phyloP scores from a whole-genome alignment of 2,113 vertebrate genomes.

The Orientallactaga bullata region DNA sequence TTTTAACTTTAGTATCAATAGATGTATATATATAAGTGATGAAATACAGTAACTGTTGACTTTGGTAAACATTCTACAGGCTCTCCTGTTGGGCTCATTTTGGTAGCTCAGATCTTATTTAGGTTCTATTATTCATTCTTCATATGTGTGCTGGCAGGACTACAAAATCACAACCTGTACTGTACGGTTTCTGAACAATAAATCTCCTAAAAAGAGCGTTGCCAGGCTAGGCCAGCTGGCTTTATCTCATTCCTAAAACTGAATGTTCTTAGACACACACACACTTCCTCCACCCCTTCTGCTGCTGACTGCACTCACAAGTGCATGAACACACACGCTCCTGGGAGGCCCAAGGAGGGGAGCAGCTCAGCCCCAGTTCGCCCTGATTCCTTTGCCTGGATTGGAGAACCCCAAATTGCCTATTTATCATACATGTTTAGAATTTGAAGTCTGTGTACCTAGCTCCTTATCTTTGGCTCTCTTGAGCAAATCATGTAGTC shows the following conservation, averaged over 20 bases:
- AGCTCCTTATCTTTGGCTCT: background rate
- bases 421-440: background rate
- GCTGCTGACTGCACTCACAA: background rate
- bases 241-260: constrained; percentile 69
- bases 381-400: background rate
- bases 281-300: constrained; percentile 57
- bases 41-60: background rate
- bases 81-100: background rate
- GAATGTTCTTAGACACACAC: constrained; percentile 66
- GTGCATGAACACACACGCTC: background rate
- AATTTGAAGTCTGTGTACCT: background rate
- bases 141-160: background rate
- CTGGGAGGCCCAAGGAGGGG: background rate
- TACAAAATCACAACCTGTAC: constrained; percentile 50
- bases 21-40: background rate
- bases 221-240: constrained; percentile 18
- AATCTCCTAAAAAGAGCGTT: constrained; percentile 46
- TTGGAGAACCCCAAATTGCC: background rate
- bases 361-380: background rate
- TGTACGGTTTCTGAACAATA: constrained; percentile 50
- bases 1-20: background rate
- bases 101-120: background rate
- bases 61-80: background rate
- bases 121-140: background rate
- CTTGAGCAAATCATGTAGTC: background rate